Conservation (phyloP, 2,797 vertebrate species). For the Staurois parvus region DNA sequence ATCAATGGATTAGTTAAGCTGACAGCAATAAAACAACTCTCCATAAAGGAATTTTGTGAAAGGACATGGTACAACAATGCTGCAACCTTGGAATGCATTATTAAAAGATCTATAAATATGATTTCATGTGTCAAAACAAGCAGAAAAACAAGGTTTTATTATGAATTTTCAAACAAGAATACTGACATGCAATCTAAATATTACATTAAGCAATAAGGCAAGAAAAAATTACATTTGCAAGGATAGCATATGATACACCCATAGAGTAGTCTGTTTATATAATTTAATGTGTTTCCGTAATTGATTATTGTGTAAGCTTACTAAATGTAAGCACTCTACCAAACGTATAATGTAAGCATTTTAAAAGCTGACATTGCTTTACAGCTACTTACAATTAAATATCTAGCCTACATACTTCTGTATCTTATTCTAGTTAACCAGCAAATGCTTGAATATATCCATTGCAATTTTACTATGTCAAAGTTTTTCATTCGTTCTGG, state of each 20-base stretch:
- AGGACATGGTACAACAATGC: conserved; percentile 3
- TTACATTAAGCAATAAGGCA: background rate
- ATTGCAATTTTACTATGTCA: background rate
- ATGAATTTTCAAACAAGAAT: background rate
- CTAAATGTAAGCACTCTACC: background rate
- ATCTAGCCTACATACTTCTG: background rate
- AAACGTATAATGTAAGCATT: background rate
- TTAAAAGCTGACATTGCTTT: background rate
- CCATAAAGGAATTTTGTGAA: conserved; percentile 1
- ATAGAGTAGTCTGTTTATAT: background rate
- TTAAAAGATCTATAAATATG: background rate
- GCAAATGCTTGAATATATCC: background rate
- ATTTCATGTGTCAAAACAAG: background rate
- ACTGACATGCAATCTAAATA: background rate
- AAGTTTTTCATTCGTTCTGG: no score
- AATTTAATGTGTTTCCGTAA: background rate
- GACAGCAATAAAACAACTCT: conserved; percentile 18
- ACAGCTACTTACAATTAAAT: background rate
- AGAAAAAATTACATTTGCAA: background rate
- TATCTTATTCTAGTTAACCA: background rate
- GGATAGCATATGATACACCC: background rate
- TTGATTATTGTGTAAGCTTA: background rate
- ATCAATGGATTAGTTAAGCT: conserved; percentile 39
- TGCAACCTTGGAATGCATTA: background rate
- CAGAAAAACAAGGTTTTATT: conserved; percentile 1